These are phyloP conservation scores for Tenodera sinensis DNA, from an alignment of 2,888 invertebrate genomes.

Conservation along the genomic window DNA sequence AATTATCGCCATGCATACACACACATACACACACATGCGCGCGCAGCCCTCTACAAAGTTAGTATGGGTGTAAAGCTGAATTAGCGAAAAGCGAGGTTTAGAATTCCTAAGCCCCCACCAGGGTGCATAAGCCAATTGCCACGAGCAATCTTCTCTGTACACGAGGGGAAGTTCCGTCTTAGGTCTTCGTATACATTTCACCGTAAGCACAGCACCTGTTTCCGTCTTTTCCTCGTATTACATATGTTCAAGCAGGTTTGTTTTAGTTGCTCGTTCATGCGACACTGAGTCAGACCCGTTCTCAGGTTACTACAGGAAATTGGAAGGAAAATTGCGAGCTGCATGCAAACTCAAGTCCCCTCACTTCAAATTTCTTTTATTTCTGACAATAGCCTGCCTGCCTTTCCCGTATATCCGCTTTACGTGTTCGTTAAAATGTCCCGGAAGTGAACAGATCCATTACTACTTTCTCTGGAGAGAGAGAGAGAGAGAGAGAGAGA, in stretches of 20 bases:
- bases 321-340: background rate
- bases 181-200: background rate
- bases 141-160: background rate
- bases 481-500: too few relatives aligned
- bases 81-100: too few relatives aligned
- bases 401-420: too few relatives aligned
- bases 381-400: background rate
- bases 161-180: background rate
- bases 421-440: too few relatives aligned
- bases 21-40: too few relatives aligned
- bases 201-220: background rate
- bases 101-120: too few relatives aligned
- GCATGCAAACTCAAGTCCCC: background rate
- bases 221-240: background rate
- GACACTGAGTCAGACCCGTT: background rate
- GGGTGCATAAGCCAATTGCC: background rate
- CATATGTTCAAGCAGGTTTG: background rate
- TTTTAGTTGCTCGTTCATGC: background rate
- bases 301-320: background rate
- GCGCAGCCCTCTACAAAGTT: too few relatives aligned
- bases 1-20: too few relatives aligned
- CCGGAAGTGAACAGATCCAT: too few relatives aligned
- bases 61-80: too few relatives aligned
- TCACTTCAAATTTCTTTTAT: background rate
- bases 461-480: too few relatives aligned